These are phyloP conservation scores for Chlamydotis undulata DNA, from an alignment of 2,113 vertebrate genomes.

Conservation along the genomic window DNA sequence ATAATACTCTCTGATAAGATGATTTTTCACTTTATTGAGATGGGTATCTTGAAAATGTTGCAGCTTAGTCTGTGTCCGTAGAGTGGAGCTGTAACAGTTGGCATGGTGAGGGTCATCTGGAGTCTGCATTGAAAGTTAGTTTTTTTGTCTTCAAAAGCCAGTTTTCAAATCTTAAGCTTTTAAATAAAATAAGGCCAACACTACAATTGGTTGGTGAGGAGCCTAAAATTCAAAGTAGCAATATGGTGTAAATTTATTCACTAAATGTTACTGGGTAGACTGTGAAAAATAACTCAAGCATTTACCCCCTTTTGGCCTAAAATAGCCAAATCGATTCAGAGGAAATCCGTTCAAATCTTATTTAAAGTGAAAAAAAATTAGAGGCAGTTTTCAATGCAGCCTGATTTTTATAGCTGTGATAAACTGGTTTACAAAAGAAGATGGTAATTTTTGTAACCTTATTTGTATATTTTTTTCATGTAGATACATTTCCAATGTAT, in stretches of 20 bases:
- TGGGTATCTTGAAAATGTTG: background rate
- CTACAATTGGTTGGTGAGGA: background rate
- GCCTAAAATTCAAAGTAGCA: background rate
- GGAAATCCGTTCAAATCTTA: background rate
- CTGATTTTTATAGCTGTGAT: background rate
- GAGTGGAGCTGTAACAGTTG: background rate
- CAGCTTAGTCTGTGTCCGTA: background rate
- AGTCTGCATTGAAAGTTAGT: background rate
- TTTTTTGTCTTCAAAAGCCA: background rate
- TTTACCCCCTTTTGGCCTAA: background rate
- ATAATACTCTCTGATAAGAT: background rate
- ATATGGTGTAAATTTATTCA: conserved; percentile 17
- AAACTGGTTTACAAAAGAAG: background rate
- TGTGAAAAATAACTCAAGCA: background rate
- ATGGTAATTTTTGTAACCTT: background rate
- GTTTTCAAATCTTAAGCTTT: conserved; percentile 18
- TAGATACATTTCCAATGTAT: background rate
- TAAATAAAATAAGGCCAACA: background rate
- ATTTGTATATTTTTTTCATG: background rate
- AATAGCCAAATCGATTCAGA: background rate
- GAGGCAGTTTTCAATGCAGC: background rate
- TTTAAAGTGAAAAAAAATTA: background rate
- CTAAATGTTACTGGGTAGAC: background rate
- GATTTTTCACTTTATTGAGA: background rate
- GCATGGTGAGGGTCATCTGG: background rate